phyloP scores from a whole-genome alignment of 2,113 vertebrate genomes.

The Cryptomyrus ogoouensis region DNA sequence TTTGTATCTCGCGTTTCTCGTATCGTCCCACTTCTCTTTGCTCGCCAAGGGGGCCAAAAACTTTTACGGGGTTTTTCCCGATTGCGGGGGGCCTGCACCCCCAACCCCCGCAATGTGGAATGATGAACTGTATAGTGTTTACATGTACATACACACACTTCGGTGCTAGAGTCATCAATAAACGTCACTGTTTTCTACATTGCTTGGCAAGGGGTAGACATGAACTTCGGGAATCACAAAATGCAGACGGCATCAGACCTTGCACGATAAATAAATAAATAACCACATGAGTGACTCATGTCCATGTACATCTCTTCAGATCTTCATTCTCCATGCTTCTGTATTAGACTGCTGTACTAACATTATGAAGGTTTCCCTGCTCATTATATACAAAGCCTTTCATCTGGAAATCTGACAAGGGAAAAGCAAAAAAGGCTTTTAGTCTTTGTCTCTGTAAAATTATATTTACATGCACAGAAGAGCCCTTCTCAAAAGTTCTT shows the following conservation, averaged over 20 bases:
- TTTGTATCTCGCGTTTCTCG: neutral
- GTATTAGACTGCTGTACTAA: neutral
- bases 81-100: neutral
- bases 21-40: neutral
- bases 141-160: neutral
- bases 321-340: neutral
- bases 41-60: neutral
- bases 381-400: neutral
- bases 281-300: neutral
- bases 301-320: neutral
- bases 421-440: conserved; percentile 5
- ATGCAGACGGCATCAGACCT: neutral
- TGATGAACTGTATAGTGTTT: neutral
- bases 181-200: neutral
- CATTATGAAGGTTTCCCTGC: neutral
- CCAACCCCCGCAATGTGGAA: neutral
- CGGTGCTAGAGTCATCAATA: neutral
- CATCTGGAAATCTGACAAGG: conserved; percentile 17
- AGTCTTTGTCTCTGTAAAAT: conserved; percentile 19
- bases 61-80: neutral
- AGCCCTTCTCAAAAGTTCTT: conserved; percentile 26
- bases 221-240: neutral
- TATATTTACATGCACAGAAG: conserved; percentile 13
- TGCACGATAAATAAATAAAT: neutral
- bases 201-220: neutral